Conservation (phyloP, 2,113 vertebrate species). For the Brienomyrus longianalis region DNA sequence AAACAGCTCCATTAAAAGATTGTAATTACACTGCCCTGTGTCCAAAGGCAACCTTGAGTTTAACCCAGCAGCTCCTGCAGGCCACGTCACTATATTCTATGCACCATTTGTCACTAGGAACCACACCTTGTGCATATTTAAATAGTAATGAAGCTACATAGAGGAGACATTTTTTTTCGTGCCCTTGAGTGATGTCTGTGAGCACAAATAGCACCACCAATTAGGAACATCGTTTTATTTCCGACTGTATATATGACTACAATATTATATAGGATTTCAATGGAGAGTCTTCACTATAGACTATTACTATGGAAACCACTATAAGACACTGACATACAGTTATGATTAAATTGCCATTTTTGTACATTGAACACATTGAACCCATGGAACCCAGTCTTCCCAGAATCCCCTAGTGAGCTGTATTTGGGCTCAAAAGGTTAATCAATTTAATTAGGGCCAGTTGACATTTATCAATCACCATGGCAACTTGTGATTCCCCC, state of each 20-base stretch:
- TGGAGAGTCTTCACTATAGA: background rate
- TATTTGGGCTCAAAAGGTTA: background rate
- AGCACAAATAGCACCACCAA: background rate
- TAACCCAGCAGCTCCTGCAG: background rate
- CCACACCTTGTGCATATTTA: background rate
- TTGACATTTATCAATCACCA: background rate
- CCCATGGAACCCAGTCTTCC: background rate
- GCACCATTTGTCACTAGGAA: background rate
- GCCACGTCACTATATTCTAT: background rate
- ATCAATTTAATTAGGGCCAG: background rate
- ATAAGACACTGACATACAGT: background rate
- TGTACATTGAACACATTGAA: background rate
- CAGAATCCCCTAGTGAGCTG: background rate
- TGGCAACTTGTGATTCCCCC: background rate
- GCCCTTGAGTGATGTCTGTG: background rate
- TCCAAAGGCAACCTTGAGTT: slow-evolving; percentile 2
- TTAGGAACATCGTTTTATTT: background rate
- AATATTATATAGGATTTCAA: background rate
- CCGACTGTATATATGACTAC: background rate
- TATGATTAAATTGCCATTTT: background rate
- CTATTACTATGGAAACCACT: background rate
- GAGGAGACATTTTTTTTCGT: background rate
- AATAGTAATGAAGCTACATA: background rate
- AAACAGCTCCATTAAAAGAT: slow-evolving; percentile 4
- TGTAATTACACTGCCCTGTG: background rate